These are phyloP conservation scores for Aythya fuligula DNA, from an alignment of 2,797 vertebrate genomes.

Conservation along the genomic window DNA sequence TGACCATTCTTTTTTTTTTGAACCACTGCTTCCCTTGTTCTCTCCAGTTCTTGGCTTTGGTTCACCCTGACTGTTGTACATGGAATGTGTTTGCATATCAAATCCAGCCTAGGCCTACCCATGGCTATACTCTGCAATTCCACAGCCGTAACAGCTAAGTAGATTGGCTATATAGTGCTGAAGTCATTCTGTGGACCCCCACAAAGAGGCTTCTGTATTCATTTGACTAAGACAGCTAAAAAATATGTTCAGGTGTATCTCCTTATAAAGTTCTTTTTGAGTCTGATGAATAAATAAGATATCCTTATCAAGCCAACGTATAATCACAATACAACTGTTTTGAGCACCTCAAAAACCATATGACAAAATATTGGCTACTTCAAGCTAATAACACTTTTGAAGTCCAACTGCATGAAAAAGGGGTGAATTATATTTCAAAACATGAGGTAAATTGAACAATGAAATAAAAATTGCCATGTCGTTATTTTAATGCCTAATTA, in stretches of 20 bases:
- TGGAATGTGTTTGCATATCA: neutral
- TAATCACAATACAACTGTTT: neutral
- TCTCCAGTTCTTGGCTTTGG: neutral
- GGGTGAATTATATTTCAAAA: neutral
- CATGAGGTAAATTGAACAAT: neutral
- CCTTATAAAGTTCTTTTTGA: neutral
- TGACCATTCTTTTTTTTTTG: neutral
- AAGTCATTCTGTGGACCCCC: fast-evolving
- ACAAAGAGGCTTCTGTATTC: neutral
- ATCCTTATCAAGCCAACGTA: neutral
- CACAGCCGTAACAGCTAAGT: fast-evolving
- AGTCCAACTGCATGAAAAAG: neutral
- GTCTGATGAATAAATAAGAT: neutral
- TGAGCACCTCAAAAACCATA: neutral
- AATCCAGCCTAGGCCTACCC: neutral
- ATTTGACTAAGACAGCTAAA: neutral
- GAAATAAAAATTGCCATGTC: neutral
- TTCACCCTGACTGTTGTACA: neutral
- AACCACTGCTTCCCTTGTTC: neutral
- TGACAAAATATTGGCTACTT: neutral
- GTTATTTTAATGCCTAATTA: neutral
- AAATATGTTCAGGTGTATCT: neutral
- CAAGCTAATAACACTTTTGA: neutral
- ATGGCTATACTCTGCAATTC: neutral
- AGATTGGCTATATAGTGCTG: neutral